Base-by-base conservation (phyloP, 2,888 invertebrate genomes). In the Leuctra nigra region DNA sequence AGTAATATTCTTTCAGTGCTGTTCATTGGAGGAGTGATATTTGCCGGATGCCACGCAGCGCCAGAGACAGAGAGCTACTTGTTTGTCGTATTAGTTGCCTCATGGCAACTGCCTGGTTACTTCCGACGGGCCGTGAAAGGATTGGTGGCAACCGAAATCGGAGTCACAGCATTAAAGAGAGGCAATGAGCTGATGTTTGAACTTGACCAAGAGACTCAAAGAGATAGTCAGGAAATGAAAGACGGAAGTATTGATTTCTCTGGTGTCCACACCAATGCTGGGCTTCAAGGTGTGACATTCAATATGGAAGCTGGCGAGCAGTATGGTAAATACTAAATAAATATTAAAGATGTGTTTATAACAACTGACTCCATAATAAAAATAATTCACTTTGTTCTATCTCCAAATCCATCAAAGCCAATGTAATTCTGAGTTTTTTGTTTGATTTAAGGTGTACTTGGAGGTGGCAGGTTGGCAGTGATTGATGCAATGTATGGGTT, bases 101-200 rank as follows among this genome's bases (percentile, higher is more conserved):
- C 50, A 1, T 50, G 50, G 50, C 50, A 50, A 20, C 35, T 50
- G 35, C 35, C 35, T 2, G 50, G 50, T 35, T 50, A 50, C 50
- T 35, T 22, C 1, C 50, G 50, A 7, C 50, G 50, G 13, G 33
- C 50, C 6, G 50, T 50, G 1, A 2, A 35, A 2, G 20, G 13
- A 2, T 16, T 22, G 2, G 35, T 35, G 20, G 50, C 33, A 11
- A 16, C 22, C 14, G 50, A 50, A 16, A 18, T 35, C 2, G 22
- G 35, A 13, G 33, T 33, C 7, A 33, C 33, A 13, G 29, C 33
- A 3, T 22, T 50, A 18, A 50, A 50, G 50, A n/a, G 22, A 7
- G 33, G 16, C 2, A 16, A 50, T 18, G 50, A 18, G 2, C 4
- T 41, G 11, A 18, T 41, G 29, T 11, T 7, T 7, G 29, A 11